Base-by-base conservation (phyloP, 2,888 invertebrate genomes). In the Himalopsyche anomala region DNA sequence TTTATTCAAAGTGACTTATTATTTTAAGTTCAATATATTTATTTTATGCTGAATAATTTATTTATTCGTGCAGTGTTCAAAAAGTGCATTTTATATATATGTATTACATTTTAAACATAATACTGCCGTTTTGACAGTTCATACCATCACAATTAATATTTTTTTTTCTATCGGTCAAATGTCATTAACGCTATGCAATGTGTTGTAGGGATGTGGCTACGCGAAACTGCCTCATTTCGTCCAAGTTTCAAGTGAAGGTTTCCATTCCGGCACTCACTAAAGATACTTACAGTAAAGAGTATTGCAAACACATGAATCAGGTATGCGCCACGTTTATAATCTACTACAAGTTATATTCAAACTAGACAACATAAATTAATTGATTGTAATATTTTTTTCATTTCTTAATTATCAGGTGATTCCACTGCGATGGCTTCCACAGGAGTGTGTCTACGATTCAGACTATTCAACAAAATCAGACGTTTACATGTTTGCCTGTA, bases 401-500 rank as follows among this genome's bases (percentile, higher is more conserved):
- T 51, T 51, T 11, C 51, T 3, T 51, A 51, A 51, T 15, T 51
- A 51, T 0, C 91, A 96, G 94, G 94, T 96, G 89, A 94, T 98
- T 81, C 98, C 98, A 0, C 92, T 98, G 15, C 95, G 99, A 89
- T 99, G 99, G 99, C 91, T 98, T 91, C 97, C 98, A 0, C 94
- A 95, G 28, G 99, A 99, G 91, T 98, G 98, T 1, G 96, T 98
- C 0, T 93, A 96, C 89, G 98, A 98, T 90, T 97, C 97, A 86
- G 98, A 98, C 88, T 98, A 95, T 91, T 98, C 98, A 17, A 96
- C 97, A 79, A 98, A 98, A 91, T 98, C 98, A 90, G 99, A 99
- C 91, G 96, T 98, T 0, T 99, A 98, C 92, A 96, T 98, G 89
- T 98, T 96, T 90, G 98, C 96, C 0, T 97, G 96, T 36, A 94